Base-by-base conservation (phyloP, 1,140 invertebrate species). In the Idris sp. region DNA sequence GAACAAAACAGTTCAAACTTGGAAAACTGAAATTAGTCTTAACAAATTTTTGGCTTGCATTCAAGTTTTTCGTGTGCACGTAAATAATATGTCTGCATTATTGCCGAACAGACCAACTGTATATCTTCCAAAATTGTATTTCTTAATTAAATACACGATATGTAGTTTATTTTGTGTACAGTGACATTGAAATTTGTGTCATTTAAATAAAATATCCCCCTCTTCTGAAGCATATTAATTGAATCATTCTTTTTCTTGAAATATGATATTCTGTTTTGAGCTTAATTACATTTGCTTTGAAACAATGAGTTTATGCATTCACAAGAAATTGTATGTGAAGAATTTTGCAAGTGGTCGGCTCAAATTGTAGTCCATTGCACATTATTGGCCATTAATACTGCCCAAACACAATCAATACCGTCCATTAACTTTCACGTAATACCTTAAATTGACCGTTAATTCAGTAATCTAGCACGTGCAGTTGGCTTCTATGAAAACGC, bases 361-460 rank as follows among this genome's bases (percentile, higher is more conserved):
- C 16, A 61, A 54, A 61, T 58, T 69, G 19, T 41, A 28, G 25
- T 35, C 9, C 28, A 19, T 62, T 43, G 3, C 30, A 46, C 54
- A 65, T 59, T 67, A 67, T 59, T 35, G 41, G 15, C 56, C 41
- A 72, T 64, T 51, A 51, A 64, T 72, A 28, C 22, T 31, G 36
- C 44, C 58, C 68, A 72, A 72, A 72, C 58, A 62, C 68, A 72
- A 74, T 74, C 62, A 61, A 61, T 74, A 54, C 49, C 36, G 48
- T 74, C 71, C 54, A 74, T 74, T 74, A 68, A 68, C 48, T 74
- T 68, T 74, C 56, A 33, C 41, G 64, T 75, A 68, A 75, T 69
- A 40, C 64, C 58, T 68, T 75, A 69, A 75, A 75, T 75, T 75
- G 73, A 65, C 72, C 58, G 73, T 69, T 75, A 59, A 69, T 75